Percentiles rank a stretch among this genome's conserved stretches.
Evolutionary conservation across 2,888 invertebrate genomes (phyloP).

Genomic region (Yponomeuta malinellus): DNA sequence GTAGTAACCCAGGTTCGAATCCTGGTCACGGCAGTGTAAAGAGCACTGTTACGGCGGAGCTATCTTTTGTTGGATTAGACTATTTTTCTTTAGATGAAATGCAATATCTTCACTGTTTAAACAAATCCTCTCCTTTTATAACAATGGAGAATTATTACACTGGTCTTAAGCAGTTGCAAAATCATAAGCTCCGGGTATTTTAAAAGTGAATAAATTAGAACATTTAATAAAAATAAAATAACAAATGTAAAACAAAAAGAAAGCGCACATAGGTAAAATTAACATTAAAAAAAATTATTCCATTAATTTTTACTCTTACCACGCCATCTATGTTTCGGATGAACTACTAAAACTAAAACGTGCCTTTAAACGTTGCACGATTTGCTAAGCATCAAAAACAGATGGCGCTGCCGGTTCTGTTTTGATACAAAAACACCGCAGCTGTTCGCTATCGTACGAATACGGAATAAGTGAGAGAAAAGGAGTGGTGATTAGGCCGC

Average conservation of each 20-base stretch:
- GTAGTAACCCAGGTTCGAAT: constrained; percentile 33
- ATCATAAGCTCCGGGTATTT: too few species aligned
- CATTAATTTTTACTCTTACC: background rate
- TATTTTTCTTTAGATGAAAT: constrained; percentile 3
- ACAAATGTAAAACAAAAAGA: background rate
- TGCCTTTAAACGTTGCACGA: background rate
- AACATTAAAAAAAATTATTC: background rate
- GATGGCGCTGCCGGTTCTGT: constrained; percentile 64
- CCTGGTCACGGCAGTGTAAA: constrained; percentile 29
- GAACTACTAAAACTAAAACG: background rate
- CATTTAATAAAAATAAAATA: too few species aligned
- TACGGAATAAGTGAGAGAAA: constrained; percentile 71
- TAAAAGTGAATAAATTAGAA: too few species aligned
- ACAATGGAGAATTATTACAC: background rate
- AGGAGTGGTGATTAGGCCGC: constrained; percentile 74
- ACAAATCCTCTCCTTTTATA: too few species aligned
- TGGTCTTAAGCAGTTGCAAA: too few species aligned
- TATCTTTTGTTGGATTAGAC: constrained; percentile 26
- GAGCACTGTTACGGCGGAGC: constrained; percentile 55
- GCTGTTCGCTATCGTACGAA: constrained; percentile 75
- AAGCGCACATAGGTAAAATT: background rate
- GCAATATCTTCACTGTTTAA: background rate
- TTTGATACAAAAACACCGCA: constrained; percentile 66
- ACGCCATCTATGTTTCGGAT: background rate
- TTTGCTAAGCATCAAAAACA: constrained; percentile 23